Evolutionary conservation across 2,113 vertebrate species (phyloP), one percentile per base, ranked within the genome.

Genomic region (Mormyrus lacerda): DNA sequence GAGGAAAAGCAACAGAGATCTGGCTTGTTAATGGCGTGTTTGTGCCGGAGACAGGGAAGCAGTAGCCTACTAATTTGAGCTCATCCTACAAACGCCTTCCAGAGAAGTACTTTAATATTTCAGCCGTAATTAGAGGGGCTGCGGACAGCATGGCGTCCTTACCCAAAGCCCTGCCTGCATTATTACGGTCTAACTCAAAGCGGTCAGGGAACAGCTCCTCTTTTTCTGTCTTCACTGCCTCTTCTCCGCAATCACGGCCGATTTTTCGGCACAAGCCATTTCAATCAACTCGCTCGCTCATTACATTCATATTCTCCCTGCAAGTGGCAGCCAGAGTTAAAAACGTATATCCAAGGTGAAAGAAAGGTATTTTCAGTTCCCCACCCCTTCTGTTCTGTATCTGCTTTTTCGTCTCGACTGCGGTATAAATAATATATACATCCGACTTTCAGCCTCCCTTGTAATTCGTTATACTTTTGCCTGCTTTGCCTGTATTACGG

Each of bases 351-450:
- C 35, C 50, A 44, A 47, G 24, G 58, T 51, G 61, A 24, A 31
- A 50, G 17, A 89, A 35, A 27, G 48, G 27, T 83, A 65, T 82
- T 89, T 89, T 44, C 31, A 82, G 19, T 55, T 39, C 48, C 19
- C 73, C 76, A 31, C 31, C 21, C 69, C 76, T 87, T 53, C 5
- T n/a, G 31, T 48, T 73, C 24, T 65, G 7, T 39, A 24, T n/a
- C 79, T 44, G 55, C 58, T 39, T 50, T 51, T 58, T 50, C 39
- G 58, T 69, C 89, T 76, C 79, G 89, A 79, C 45, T 87, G 58
- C 84, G 44, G 73, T 51, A 47, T 39, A 50, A 86, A 90, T 69
- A 87, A 51, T 87, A 87, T 87, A 76, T 90, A 61, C 85, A 87
- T 58, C 15, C 53, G 42, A 50, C 31, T 51, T 51, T 39, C 42